Percentiles rank a stretch among this genome's conserved stretches.
Conservation (phyloP, 2,797 vertebrate genomes). For the Myripristis murdjan region DNA sequence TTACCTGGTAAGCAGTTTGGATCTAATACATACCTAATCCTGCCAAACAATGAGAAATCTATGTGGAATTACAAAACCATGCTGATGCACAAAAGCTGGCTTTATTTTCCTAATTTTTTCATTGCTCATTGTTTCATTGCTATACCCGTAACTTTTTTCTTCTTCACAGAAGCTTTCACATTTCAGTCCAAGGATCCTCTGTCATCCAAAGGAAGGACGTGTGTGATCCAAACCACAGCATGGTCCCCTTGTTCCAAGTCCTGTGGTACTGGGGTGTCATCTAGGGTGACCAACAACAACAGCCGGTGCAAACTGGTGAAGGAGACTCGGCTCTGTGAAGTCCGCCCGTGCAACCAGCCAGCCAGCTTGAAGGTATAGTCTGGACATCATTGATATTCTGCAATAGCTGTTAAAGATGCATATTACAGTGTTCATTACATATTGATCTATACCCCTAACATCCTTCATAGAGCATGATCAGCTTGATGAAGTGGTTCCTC, state of each 20-base stretch:
- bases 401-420: background rate
- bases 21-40: too few species aligned
- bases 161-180: slow-evolving; percentile 82
- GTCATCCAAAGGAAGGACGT: slow-evolving; percentile 81
- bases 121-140: background rate
- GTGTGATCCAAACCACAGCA: slow-evolving; percentile 88
- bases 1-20: slow-evolving; percentile 86
- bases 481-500: background rate
- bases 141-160: background rate
- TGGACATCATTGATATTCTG: background rate
- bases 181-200: slow-evolving; percentile 72
- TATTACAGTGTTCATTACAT: background rate
- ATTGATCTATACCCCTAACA: background rate
- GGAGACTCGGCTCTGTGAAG: slow-evolving; percentile 91
- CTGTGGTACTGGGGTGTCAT: slow-evolving; percentile 90
- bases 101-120: too few species aligned
- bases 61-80: too few species aligned
- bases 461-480: background rate
- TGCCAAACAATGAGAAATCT: too few species aligned
- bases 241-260: slow-evolving; percentile 94
- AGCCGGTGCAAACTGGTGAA: slow-evolving; percentile 87
- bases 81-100: too few species aligned
- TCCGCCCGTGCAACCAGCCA: slow-evolving; percentile 88
- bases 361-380: slow-evolving; percentile 84
- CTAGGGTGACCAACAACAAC: slow-evolving; percentile 89